Base-by-base conservation (phyloP, 2,888 invertebrate genomes). In the Notocelia uddmanniana region DNA sequence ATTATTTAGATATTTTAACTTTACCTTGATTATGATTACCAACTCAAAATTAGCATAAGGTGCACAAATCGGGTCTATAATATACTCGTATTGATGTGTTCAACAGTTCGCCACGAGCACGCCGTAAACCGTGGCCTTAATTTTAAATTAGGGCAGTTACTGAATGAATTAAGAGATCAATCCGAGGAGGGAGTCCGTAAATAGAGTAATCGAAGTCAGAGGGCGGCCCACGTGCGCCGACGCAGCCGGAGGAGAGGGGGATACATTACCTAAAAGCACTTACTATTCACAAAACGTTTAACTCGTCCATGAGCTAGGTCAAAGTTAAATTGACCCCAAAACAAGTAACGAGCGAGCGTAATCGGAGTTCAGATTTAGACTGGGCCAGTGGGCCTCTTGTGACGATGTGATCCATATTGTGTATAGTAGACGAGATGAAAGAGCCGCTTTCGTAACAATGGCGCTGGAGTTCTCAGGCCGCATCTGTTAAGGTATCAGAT, bases 401-500 rank as follows among this genome's bases (percentile, higher is more conserved):
- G 37, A 11, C 37, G 37, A 37, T 11, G 13, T 13, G 13, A 3
- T 37, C n/a, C n/a, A n/a, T 37, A 3, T 3, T 13, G 37, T 37
- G 13, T 11, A 13, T 37, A 48, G 48, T 31, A 58, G 26, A n/a
- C 23, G 68, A 59, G 59, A 37, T 59, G 21, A 50, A 68, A 37
- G 19, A 18, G 34, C 34, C 21, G 55, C 54, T 55, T 41, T 45
- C 54, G 69, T 62, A 63, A 69, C 62, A 69, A 69, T 54, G 62
- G 21, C 23, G 37, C 41, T 11, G 45, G 9, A 19, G 34, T 57
- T 63, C 69, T 19, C 62, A 69, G 62, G 31, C 41, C 18, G 55
- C 55, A 55, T 69, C 69, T 48, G 62, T 62, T 69, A 57, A 57
- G 45, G 15, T 57, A 69, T 69, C 69, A 48, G 69, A 69, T 69